Evolutionary conservation across 1,140 invertebrate species (phyloP).

Genomic region (Hylaeus anthracinus): DNA sequence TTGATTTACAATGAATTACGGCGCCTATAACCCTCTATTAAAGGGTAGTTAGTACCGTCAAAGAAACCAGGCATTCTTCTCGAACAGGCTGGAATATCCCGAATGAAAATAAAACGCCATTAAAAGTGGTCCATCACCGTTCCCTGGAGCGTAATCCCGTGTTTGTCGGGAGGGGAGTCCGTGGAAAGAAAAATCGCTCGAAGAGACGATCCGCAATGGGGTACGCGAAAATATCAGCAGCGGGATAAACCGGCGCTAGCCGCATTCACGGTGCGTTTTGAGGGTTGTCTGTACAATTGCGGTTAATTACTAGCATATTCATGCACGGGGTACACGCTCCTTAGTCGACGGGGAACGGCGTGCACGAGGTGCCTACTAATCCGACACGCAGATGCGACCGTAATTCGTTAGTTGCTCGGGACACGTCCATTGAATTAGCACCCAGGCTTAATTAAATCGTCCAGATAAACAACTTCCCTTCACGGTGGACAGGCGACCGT

Average conservation of each 20-base stretch:
- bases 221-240: too few relatives aligned
- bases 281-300: slow-evolving; percentile 58
- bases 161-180: too few relatives aligned
- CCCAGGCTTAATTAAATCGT: slow-evolving; percentile 64
- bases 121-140: too few relatives aligned
- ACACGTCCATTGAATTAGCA: slow-evolving; percentile 66
- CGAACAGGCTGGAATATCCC: too few relatives aligned
- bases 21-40: too few relatives aligned
- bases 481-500: slow-evolving; percentile 1
- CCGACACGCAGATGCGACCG: slow-evolving; percentile 54
- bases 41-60: too few relatives aligned
- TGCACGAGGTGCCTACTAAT: slow-evolving; percentile 59
- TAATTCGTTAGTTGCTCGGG: slow-evolving; percentile 64
- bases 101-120: too few relatives aligned
- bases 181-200: neutral
- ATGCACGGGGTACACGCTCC: slow-evolving; percentile 59
- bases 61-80: too few relatives aligned
- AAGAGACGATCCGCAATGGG: neutral
- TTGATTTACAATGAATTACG: too few relatives aligned
- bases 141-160: too few relatives aligned
- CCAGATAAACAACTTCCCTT: slow-evolving; percentile 59
- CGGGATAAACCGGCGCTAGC: slow-evolving; percentile 43
- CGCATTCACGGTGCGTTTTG: slow-evolving; percentile 50
- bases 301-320: slow-evolving; percentile 66
- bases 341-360: slow-evolving; percentile 41